phyloP scores from a whole-genome alignment of 2,888 invertebrate species.

The Amorpha juglandis region DNA sequence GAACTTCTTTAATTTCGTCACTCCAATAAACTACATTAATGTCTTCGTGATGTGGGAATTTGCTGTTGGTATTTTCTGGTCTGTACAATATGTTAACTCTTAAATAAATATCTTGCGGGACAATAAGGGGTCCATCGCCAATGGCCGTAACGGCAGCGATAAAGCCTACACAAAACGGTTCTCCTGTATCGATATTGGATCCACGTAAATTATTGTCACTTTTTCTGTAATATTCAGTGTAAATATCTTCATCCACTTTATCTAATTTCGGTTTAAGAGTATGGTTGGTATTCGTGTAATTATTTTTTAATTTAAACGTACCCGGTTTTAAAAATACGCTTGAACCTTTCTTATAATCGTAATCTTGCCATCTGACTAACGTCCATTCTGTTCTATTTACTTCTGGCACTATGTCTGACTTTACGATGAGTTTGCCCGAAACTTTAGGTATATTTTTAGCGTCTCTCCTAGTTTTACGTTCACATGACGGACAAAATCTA shows the following conservation, averaged over 20 bases:
- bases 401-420: conserved; percentile 65
- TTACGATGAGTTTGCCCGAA: conserved; percentile 63
- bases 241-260: conserved; percentile 88
- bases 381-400: conserved; percentile 75
- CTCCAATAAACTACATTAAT: conserved; percentile 91
- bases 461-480: conserved; percentile 73
- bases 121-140: conserved; percentile 78
- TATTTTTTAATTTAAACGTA: conserved; percentile 84
- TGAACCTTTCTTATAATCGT: conserved; percentile 86
- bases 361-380: conserved; percentile 83
- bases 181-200: conserved; percentile 88
- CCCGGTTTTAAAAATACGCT: conserved; percentile 88
- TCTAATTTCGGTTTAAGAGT: conserved; percentile 64
- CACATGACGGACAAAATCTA: conserved; percentile 84
- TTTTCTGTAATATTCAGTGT: conserved; percentile 92
- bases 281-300: conserved; percentile 40
- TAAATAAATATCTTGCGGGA: conserved; percentile 85
- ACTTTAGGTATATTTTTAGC: conserved; percentile 78
- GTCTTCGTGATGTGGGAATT: conserved; percentile 86
- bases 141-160: conserved; percentile 86
- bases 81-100: conserved; percentile 89
- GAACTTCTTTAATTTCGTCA: conserved; percentile 86
- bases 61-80: conserved; percentile 89
- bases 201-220: conserved; percentile 87
- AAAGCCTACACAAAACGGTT: conserved; percentile 90